These are phyloP conservation scores for Aradus depressus DNA, from an alignment of 2,888 invertebrate species.

Conservation along the genomic window DNA sequence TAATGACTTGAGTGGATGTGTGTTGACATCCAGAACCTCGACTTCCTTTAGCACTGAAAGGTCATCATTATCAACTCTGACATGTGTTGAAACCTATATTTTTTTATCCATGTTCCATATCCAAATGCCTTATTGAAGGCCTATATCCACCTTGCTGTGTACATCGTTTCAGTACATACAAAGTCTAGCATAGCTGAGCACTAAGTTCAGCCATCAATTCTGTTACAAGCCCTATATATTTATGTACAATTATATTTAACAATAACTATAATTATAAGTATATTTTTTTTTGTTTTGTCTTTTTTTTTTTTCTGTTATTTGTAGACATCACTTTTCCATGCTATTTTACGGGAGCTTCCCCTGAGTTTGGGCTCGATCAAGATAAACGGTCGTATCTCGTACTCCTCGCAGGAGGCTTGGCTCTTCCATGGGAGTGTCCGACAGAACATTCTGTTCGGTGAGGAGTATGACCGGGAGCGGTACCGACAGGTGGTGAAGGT, in stretches of 20 bases:
- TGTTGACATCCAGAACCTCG: too few relatives aligned
- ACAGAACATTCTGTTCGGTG: constrained; percentile 88
- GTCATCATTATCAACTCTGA: too few relatives aligned
- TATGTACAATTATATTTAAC: not conserved
- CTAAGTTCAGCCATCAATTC: not conserved
- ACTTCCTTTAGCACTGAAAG: too few relatives aligned
- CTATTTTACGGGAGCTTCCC: constrained; percentile 68
- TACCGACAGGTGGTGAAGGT: constrained; percentile 56
- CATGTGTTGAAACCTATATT: too few relatives aligned
- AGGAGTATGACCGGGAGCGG: constrained; percentile 53
- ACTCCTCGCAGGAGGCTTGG: constrained; percentile 84
- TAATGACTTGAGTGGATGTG: too few relatives aligned
- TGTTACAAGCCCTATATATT: not conserved
- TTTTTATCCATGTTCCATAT: too few relatives aligned
- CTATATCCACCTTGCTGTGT: too few relatives aligned
- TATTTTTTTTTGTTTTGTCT: not conserved
- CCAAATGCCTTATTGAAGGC: too few relatives aligned
- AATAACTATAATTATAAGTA: not conserved
- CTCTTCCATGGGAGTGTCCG: constrained; percentile 69
- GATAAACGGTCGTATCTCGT: constrained; percentile 59
- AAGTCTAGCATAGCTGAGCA: not conserved
- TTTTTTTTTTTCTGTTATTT: constrained; percentile 14
- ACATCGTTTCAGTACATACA: not conserved
- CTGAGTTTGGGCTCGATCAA: constrained; percentile 49
- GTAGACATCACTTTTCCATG: constrained; percentile 55